Percentiles rank a stretch among this genome's conserved stretches.
Conservation (phyloP, 2,888 invertebrate species). For the Caenorhabditis angaria region DNA sequence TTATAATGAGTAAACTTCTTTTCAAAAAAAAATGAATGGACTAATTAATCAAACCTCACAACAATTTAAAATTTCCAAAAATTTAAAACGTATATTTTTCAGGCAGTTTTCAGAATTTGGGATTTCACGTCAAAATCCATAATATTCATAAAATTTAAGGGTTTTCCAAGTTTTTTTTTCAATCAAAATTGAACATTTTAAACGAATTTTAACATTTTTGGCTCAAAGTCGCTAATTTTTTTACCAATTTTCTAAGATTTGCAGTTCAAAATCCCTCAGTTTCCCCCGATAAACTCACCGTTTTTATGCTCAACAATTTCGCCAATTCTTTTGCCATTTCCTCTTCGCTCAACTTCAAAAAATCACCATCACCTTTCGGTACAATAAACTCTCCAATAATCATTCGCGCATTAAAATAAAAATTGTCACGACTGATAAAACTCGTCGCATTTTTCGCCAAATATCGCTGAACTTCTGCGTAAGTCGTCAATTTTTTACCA, state of each 20-base stretch:
- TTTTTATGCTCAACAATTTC: conserved; percentile 72
- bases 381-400: conserved; percentile 87
- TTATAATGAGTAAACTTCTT: no score
- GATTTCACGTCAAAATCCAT: no score
- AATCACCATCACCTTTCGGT: conserved; percentile 25
- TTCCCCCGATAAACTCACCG: neutral
- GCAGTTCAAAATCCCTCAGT: neutral
- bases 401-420: conserved; percentile 88
- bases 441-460: conserved; percentile 79
- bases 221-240: no score
- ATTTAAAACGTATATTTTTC: no score
- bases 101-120: no score
- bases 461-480: conserved; percentile 79
- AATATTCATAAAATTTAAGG: no score
- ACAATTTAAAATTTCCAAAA: no score
- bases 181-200: no score
- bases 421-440: conserved; percentile 85
- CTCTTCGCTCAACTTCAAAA: conserved; percentile 20
- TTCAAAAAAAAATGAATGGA: no score
- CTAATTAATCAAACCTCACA: no score
- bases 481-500: conserved; percentile 78
- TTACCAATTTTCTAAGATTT: conserved; percentile 7
- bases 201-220: no score
- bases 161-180: no score
- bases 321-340: conserved; percentile 77